A percentile compares a stretch with the other conserved stretches of the same genome.
Conservation (phyloP, 92 coral and sea anemone species). For the Phenganax marumi region DNA sequence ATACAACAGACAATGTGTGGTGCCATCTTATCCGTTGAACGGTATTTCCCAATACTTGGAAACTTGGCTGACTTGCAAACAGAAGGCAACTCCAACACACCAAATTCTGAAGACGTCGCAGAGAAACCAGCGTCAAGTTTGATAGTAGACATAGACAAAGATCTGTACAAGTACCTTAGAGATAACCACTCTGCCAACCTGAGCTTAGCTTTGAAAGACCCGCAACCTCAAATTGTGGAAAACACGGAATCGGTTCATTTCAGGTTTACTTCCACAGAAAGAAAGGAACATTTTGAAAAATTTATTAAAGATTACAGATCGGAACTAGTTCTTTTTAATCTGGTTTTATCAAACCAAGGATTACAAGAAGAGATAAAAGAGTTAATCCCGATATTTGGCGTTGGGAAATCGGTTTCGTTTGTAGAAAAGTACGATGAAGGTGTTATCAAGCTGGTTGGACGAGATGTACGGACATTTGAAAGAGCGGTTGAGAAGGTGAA, state of each 20-base stretch:
- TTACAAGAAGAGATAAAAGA: background rate
- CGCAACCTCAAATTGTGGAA: background rate
- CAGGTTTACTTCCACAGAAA: background rate
- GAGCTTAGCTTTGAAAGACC: constrained; percentile 14
- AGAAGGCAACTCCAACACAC: background rate
- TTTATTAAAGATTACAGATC: constrained; percentile 16
- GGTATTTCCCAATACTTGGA: constrained; percentile 12
- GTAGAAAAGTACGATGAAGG: constrained; percentile 4
- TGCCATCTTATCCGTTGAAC: background rate
- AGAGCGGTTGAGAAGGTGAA: constrained; percentile 1
- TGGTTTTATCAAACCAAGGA: background rate
- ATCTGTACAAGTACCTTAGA: background rate
- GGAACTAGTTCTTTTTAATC: constrained; percentile 4
- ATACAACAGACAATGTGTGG: constrained; percentile 9
- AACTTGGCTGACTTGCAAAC: constrained; percentile 13
- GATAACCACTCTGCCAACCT: background rate
- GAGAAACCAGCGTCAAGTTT: constrained; percentile 4
- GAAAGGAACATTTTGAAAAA: background rate
- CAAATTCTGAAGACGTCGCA: background rate
- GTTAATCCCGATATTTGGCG: background rate
- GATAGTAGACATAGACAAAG: constrained; percentile 5
- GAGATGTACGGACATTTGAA: background rate
- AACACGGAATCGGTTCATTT: background rate
- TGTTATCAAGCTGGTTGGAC: constrained; percentile 5
- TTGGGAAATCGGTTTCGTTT: background rate